A percentile compares a stretch with the other conserved stretches of the same genome.
These are phyloP conservation scores for Empis livida DNA, from an alignment of 2,888 invertebrate genomes.

Conservation along the genomic window DNA sequence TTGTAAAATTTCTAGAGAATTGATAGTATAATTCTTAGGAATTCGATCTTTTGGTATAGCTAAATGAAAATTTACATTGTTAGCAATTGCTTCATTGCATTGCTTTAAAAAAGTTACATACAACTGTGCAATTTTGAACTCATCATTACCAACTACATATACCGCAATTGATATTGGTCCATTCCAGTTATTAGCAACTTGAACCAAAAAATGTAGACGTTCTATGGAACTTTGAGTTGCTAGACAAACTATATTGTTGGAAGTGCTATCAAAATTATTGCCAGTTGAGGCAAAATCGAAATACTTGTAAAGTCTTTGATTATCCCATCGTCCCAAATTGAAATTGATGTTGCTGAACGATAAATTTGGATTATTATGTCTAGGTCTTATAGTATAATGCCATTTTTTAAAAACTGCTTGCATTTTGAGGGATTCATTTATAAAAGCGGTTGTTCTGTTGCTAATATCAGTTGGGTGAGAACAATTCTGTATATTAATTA, in stretches of 20 bases:
- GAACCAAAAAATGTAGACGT: constrained; percentile 60
- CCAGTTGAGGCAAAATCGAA: constrained; percentile 64
- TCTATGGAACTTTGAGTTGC: constrained; percentile 82
- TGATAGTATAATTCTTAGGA: constrained; percentile 16
- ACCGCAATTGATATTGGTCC: constrained; percentile 76
- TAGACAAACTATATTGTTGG: constrained; percentile 48
- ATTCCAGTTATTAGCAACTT: constrained; percentile 70
- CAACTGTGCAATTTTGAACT: constrained; percentile 55
- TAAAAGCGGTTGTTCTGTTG: background rate
- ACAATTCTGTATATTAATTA: background rate
- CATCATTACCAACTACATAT: constrained; percentile 65
- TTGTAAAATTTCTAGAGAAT: constrained; percentile 17
- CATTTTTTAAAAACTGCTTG: too few relatives aligned
- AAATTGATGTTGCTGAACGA: constrained; percentile 48
- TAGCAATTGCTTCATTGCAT: constrained; percentile 59
- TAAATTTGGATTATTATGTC: constrained; percentile 8
- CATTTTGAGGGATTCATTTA: background rate
- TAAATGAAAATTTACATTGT: constrained; percentile 63
- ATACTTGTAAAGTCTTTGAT: constrained; percentile 51
- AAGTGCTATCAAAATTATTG: constrained; percentile 39
- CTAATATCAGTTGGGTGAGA: background rate
- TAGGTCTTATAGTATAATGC: background rate
- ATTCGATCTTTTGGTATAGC: constrained; percentile 51
- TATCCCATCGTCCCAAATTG: constrained; percentile 62
- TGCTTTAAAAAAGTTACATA: constrained; percentile 63